A percentile compares a stretch with the other conserved stretches of the same genome.
These are phyloP conservation scores for Notocelia uddmanniana DNA, from an alignment of 2,888 invertebrate species.

Conservation along the genomic window DNA sequence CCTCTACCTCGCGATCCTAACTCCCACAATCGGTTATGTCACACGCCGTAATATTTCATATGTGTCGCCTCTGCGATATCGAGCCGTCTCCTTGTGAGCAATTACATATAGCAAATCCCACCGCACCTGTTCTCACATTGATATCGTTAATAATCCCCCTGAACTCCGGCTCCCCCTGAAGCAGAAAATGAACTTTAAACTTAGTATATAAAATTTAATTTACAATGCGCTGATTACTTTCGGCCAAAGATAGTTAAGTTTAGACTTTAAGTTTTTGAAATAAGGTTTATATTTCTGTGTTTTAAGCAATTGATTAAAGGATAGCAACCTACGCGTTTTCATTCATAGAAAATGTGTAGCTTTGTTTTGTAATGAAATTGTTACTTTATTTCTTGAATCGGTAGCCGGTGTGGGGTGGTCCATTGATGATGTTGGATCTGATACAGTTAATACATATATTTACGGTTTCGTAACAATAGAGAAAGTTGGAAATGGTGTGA, in stretches of 20 bases:
- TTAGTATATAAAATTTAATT: slow-evolving; percentile 50
- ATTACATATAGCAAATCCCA: slow-evolving; percentile 76
- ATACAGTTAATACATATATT: slow-evolving; percentile 35
- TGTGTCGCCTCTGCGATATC: slow-evolving; percentile 68
- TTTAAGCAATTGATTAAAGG: slow-evolving; percentile 63
- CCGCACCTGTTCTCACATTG: slow-evolving; percentile 74
- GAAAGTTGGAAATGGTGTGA: slow-evolving; percentile 33
- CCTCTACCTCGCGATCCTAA: slow-evolving; percentile 9
- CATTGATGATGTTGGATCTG: slow-evolving; percentile 40
- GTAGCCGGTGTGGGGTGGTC: slow-evolving; percentile 66
- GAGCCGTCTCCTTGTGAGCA: slow-evolving; percentile 70
- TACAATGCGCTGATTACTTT: slow-evolving; percentile 45
- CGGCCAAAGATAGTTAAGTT: slow-evolving; percentile 49
- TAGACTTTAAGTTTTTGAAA: slow-evolving; percentile 51
- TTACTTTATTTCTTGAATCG: slow-evolving; percentile 67
- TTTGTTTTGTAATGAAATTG: slow-evolving; percentile 83
- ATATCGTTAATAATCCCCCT: slow-evolving; percentile 73
- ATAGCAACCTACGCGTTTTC: slow-evolving; percentile 80
- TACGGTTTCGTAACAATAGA: slow-evolving; percentile 22
- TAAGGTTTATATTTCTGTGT: slow-evolving; percentile 55
- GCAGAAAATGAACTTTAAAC: slow-evolving; percentile 52
- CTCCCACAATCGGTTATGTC: slow-evolving; percentile 12
- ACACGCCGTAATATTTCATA: slow-evolving; percentile 63
- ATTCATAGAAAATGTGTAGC: slow-evolving; percentile 76
- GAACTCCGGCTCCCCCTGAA: slow-evolving; percentile 46